Conservation (phyloP, 2,888 invertebrate species). For the Megalurothrips usitatus region DNA sequence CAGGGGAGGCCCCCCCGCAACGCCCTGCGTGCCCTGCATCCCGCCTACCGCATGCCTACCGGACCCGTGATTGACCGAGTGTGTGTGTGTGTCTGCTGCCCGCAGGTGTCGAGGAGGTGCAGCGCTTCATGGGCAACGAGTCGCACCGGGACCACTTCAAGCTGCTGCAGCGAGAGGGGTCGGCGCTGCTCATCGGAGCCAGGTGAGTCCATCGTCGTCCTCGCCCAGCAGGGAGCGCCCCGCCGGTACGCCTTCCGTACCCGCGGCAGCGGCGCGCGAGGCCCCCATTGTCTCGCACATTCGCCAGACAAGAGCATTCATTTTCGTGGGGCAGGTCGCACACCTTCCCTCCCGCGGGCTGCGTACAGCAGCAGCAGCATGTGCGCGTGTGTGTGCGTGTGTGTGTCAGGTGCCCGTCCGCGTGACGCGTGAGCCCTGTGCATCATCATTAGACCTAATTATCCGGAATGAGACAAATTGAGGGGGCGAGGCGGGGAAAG, state of each 20-base stretch:
- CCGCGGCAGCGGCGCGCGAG: too few species aligned
- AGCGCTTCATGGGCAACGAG: constrained; percentile 73
- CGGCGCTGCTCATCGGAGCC: constrained; percentile 82
- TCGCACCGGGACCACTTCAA: constrained; percentile 82
- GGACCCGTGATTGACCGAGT: background rate
- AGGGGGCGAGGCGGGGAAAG: background rate
- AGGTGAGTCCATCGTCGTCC: too few species aligned
- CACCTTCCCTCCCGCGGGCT: too few species aligned
- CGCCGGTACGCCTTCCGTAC: too few species aligned
- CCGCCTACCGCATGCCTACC: too few species aligned
- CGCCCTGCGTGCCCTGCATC: too few species aligned
- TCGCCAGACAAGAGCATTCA: background rate
- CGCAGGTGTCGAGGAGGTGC: constrained; percentile 67
- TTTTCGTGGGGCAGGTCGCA: too few species aligned
- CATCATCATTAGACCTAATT: constrained; percentile 15
- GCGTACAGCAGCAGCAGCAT: background rate
- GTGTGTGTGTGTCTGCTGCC: constrained; percentile 46
- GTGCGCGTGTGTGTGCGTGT: background rate
- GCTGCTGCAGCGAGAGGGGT: constrained; percentile 79
- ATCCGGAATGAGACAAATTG: constrained; percentile 3
- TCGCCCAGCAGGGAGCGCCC: too few species aligned
- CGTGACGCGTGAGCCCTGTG: background rate
- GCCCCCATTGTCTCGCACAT: too few species aligned
- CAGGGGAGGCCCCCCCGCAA: too few species aligned
- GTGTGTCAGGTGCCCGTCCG: background rate